A percentile compares a stretch with the other conserved stretches of the same genome.
Evolutionary conservation across 2,797 vertebrate genomes (phyloP).

Genomic region (Myripristis jacobus): DNA sequence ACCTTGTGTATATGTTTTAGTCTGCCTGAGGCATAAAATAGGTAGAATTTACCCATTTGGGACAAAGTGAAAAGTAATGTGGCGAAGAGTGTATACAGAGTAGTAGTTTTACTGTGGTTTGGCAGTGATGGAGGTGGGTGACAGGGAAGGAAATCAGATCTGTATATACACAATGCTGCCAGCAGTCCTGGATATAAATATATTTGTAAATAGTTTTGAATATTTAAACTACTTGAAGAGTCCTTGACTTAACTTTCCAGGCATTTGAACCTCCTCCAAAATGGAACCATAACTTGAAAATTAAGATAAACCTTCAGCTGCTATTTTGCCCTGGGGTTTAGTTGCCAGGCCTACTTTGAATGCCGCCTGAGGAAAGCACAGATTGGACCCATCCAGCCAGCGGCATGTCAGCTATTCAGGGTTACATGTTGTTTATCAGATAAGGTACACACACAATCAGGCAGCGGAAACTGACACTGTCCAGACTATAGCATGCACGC

Average conservation of each 20-base stretch:
- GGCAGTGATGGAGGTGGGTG: conserved; percentile 44
- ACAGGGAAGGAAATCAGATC: conserved; percentile 62
- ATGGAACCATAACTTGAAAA: conserved; percentile 46
- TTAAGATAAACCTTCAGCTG: conserved; percentile 35
- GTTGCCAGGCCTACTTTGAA: conserved; percentile 43
- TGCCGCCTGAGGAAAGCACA: conserved; percentile 51
- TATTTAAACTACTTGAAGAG: conserved; percentile 50
- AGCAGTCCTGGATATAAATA: conserved; percentile 50
- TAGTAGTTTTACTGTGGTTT: conserved; percentile 40
- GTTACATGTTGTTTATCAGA: conserved; percentile 79
- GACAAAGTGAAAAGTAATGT: conserved; percentile 43
- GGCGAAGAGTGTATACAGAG: conserved; percentile 26
- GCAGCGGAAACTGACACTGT: conserved; percentile 63
- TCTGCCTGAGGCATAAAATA: conserved; percentile 24
- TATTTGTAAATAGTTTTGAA: conserved; percentile 58
- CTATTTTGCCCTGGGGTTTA: conserved; percentile 38
- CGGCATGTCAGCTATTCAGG: conserved; percentile 72
- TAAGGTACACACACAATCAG: conserved; percentile 82
- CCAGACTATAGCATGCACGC: conserved; percentile 53
- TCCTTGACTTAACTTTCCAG: conserved; percentile 34
- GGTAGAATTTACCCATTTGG: conserved; percentile 34
- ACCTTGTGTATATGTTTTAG: conserved; percentile 61
- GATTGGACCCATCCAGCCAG: conserved; percentile 62
- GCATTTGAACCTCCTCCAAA: conserved; percentile 49
- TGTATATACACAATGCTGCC: conserved; percentile 19